Percentiles rank a stretch among this genome's conserved stretches.
phyloP scores from a whole-genome alignment of 2,888 invertebrate species.

The Phragmatobia fuliginosa region DNA sequence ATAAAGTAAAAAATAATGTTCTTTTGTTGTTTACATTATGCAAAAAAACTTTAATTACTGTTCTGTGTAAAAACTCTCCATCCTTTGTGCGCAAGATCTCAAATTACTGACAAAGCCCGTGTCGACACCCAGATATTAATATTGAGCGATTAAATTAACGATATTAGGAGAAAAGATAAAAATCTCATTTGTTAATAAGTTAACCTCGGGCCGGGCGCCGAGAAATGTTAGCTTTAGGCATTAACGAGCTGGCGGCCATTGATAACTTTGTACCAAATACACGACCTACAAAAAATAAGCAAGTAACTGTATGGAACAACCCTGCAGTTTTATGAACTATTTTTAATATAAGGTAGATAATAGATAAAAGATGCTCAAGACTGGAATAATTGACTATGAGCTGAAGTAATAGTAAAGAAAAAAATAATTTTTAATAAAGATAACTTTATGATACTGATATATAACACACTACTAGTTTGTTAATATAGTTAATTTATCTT shows the following conservation, averaged over 20 bases:
- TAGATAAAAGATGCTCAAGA: no score
- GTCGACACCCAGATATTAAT: conserved; percentile 24
- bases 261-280: conserved; percentile 43
- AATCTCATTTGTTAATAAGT: conserved; percentile 68
- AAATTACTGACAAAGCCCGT: conserved; percentile 7
- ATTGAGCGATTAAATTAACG: conserved; percentile 56
- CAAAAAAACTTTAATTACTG: neutral
- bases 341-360: neutral
- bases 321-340: neutral
- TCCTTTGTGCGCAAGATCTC: conserved; percentile 3
- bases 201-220: conserved; percentile 35
- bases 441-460: neutral
- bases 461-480: neutral
- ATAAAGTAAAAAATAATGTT: neutral
- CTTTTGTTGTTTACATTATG: neutral
- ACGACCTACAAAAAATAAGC: conserved; percentile 44
- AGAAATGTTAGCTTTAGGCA: conserved; percentile 36
- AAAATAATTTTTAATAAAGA: neutral
- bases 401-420: no score
- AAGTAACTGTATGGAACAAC: conserved; percentile 24
- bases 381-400: no score
- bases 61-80: neutral
- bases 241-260: conserved; percentile 19
- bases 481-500: neutral
- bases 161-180: conserved; percentile 59